phyloP scores from a whole-genome alignment of 30 jellyfish, hydroid and myxozoan genomes.

The Calvadosia cruxmelitensis region DNA sequence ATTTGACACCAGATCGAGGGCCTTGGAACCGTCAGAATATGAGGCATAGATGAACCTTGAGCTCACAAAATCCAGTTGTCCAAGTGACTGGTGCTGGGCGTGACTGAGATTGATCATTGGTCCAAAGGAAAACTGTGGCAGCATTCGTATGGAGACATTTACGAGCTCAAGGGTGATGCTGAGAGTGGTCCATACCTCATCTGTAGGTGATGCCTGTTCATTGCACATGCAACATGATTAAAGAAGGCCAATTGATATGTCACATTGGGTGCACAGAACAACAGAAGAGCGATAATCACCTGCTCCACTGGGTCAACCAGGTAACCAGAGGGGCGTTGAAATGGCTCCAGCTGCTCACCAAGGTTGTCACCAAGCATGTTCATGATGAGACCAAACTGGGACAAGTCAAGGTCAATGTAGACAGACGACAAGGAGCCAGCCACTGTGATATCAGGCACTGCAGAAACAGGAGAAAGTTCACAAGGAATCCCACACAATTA shows the following conservation, averaged over 20 bases:
- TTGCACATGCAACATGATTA: no score
- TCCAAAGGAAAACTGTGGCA: conserved; percentile 88
- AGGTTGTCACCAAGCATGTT: conserved; percentile 97
- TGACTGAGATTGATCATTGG: conserved; percentile 15
- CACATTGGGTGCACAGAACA: not conserved
- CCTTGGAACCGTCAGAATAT: conserved; percentile 88
- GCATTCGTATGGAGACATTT: conserved; percentile 72
- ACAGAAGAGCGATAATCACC: conserved; percentile 15
- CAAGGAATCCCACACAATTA: no score
- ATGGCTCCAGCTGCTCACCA: conserved; percentile 94
- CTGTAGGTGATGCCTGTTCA: conserved; percentile 59
- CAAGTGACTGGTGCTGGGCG: conserved; percentile 60
- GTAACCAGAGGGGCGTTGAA: conserved; percentile 72
- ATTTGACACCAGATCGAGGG: conserved; percentile 90
- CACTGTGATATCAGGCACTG: conserved; percentile 91
- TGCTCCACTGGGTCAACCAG: conserved; percentile 76
- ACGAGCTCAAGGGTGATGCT: conserved; percentile 68
- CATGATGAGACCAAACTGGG: conserved; percentile 89
- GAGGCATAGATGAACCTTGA: conserved; percentile 82
- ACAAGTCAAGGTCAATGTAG: conserved; percentile 56
- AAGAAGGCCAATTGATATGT: no score
- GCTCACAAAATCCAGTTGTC: conserved; percentile 62
- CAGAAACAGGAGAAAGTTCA: no score
- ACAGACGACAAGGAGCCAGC: conserved; percentile 84
- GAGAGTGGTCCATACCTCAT: conserved; percentile 87